These are phyloP conservation scores for Aurelia sp. DNA, from an alignment of 30 jellyfish, hydroid and myxozoan species.

Conservation along the genomic window DNA sequence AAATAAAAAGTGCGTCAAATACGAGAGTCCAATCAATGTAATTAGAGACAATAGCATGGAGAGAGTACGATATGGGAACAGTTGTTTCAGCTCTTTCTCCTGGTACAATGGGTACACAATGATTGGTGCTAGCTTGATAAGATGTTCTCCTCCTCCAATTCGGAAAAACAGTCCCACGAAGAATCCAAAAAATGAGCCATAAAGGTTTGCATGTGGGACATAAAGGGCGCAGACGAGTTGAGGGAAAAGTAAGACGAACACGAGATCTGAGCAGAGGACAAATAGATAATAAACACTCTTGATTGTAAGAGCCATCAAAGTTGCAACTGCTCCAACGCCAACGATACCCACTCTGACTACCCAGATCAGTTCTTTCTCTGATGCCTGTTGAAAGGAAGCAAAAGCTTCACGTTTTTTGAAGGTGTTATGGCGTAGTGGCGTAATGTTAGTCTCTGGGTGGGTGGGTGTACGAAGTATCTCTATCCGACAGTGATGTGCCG, in stretches of 20 bases:
- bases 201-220: constrained; percentile 62
- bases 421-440: background rate
- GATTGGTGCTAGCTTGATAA: constrained; percentile 59
- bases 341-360: constrained; percentile 62
- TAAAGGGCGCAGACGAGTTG: constrained; percentile 73
- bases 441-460: too few relatives aligned
- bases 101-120: constrained; percentile 67
- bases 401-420: background rate
- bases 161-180: constrained; percentile 68
- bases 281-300: constrained; percentile 63
- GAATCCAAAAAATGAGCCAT: constrained; percentile 67
- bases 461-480: too few relatives aligned
- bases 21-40: constrained; percentile 66
- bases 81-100: constrained; percentile 36
- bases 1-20: constrained; percentile 48
- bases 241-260: constrained; percentile 74
- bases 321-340: constrained; percentile 77
- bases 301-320: constrained; percentile 79
- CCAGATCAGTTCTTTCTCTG: constrained; percentile 78
- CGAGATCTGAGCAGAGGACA: constrained; percentile 83
- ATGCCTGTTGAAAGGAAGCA: constrained; percentile 45
- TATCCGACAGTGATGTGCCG: too few relatives aligned
- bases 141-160: constrained; percentile 79
- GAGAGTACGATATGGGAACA: constrained; percentile 77
- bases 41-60: constrained; percentile 74